Evolutionary conservation across 2,888 invertebrate species (phyloP).

Genomic region (Galerucella pusilla): DNA sequence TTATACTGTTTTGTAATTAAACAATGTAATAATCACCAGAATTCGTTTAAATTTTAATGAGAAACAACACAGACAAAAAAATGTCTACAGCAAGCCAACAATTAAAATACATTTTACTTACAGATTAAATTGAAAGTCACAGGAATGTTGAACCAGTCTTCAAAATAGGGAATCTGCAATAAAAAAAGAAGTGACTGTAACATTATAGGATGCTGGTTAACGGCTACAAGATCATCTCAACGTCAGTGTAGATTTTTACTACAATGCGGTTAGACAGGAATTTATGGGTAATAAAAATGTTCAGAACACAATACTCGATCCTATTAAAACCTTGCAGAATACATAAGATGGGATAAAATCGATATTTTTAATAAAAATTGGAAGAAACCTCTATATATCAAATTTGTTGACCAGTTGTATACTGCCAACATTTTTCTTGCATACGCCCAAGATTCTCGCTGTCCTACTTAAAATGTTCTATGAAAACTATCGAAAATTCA

Average conservation of each 20-base stretch:
- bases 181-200: conserved; percentile 41
- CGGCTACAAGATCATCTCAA: conserved; percentile 39
- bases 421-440: conserved; percentile 59
- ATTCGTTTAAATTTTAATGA: not conserved
- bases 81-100: conserved; percentile 15
- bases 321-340: conserved; percentile 42
- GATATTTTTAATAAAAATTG: conserved; percentile 62
- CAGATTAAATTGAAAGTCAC: conserved; percentile 41
- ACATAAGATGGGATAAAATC: conserved; percentile 49
- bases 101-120: conserved; percentile 41
- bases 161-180: conserved; percentile 49
- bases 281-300: conserved; percentile 42
- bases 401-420: conserved; percentile 60
- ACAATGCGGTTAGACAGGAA: conserved; percentile 39
- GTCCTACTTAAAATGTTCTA: conserved; percentile 61
- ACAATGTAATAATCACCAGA: not conserved
- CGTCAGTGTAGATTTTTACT: conserved; percentile 38
- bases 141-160: conserved; percentile 49
- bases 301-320: conserved; percentile 32
- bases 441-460: conserved; percentile 62
- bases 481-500: conserved; percentile 49
- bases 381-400: conserved; percentile 61
- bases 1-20: not conserved
- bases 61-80: conserved; percentile 12
- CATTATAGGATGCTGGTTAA: conserved; percentile 35